Conservation (phyloP, 2,113 vertebrate genomes). For the Entelurus aequoreus region DNA sequence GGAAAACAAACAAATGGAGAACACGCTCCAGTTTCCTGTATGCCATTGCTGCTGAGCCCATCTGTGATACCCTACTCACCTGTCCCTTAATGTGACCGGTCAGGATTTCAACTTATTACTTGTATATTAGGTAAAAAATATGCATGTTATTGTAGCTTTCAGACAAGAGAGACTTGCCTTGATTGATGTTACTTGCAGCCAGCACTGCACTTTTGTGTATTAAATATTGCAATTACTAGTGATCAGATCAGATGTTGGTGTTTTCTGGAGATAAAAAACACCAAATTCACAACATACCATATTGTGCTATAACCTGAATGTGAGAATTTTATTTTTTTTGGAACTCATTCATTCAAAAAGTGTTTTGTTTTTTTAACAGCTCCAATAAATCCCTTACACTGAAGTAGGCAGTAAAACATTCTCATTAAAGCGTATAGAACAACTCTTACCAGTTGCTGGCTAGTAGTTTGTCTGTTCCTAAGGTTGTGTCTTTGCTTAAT, state of each 20-base stretch:
- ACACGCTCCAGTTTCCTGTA: slow-evolving; percentile 61
- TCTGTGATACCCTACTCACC: slow-evolving; percentile 17
- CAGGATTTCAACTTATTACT: neutral
- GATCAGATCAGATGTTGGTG: too few relatives aligned
- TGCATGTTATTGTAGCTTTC: neutral
- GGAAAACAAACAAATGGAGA: slow-evolving; percentile 41
- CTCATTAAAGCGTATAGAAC: neutral
- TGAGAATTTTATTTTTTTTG: neutral
- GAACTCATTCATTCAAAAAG: neutral
- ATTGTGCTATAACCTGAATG: too few relatives aligned
- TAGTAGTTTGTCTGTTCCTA: neutral
- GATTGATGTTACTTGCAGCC: neutral
- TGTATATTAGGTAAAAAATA: neutral
- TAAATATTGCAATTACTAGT: too few relatives aligned
- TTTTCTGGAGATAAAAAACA: too few relatives aligned
- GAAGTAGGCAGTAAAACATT: neutral
- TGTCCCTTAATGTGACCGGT: slow-evolving; percentile 22
- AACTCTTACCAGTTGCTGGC: neutral
- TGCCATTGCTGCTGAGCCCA: slow-evolving; percentile 47
- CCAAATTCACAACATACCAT: too few relatives aligned
- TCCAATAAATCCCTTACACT: neutral
- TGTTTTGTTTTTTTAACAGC: neutral
- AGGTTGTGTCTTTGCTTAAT: neutral
- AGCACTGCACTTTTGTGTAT: too few relatives aligned
- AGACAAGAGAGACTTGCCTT: neutral